Base-by-base conservation (phyloP, 2,888 invertebrate genomes). In the Sthenelais limicola region DNA sequence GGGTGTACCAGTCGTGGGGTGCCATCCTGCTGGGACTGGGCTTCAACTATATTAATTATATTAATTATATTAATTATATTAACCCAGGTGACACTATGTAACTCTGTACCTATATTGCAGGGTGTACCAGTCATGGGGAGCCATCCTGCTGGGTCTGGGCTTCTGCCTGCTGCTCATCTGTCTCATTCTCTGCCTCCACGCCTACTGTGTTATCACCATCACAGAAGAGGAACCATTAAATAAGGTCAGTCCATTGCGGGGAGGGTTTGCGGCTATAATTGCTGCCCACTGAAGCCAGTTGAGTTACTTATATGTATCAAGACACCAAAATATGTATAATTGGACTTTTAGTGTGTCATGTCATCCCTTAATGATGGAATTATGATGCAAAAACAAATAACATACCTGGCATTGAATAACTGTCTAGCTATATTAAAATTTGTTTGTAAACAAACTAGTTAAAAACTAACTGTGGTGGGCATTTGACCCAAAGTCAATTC, bases 201-300 rank as follows among this genome's bases (percentile, higher is more conserved):
- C 85, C 73, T 86, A 84, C 79, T 85, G 83, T 74, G 80, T 84
- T 68, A 81, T 82, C 78, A 80, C 83, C 73, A 81, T 83, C 33
- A 73, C 76, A 30, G 84, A 85, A 67, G 79, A 79, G 35, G 81
- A 78, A 33, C 68, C 54, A 2, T 18, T 51, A 15, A 56, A 54
- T 5, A 70, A 70, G 70, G 70, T 70, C 52, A 21, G 5, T 21
- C 9, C 32, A 21, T 26, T 15, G n/a, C n/a, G n/a, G n/a, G n/a
- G 43, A 12, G 15, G 43, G 43, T 43, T 43, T 43, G 15, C 43
- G 12, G 43, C 43, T 43, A 43, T n/a, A n/a, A n/a, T n/a, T n/a
- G n/a, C n/a, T n/a, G n/a, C n/a, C n/a, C n/a, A n/a, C n/a, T n/a
- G n/a, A n/a, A n/a, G n/a, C n/a, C n/a, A n/a, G n/a, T n/a, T n/a